These are phyloP conservation scores for Leuciscus idus DNA, from an alignment of 2,113 vertebrate genomes.

Conservation along the genomic window DNA sequence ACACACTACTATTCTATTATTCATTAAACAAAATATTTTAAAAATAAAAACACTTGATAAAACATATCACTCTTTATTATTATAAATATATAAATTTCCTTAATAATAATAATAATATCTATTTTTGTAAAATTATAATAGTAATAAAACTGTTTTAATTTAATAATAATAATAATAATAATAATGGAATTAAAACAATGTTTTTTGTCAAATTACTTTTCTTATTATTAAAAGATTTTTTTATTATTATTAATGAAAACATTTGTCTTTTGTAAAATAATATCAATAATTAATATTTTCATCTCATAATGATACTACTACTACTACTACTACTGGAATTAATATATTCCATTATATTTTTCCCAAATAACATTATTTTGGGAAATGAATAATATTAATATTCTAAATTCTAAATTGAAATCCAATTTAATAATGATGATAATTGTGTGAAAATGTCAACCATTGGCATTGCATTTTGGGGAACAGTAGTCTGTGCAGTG, in stretches of 20 bases:
- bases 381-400: no score
- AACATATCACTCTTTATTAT: not conserved
- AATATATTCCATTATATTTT: not conserved
- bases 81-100: not conserved
- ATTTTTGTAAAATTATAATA: not conserved
- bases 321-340: not conserved
- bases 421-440: not conserved
- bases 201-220: no score
- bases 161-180: no score
- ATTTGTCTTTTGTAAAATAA: not conserved
- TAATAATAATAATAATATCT: not conserved
- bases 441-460: not conserved
- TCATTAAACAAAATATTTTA: no score
- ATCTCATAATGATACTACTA: not conserved
- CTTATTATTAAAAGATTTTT: no score
- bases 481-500: not conserved
- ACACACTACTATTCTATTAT: no score
- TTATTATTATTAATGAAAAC: not conserved
- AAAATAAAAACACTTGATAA: no score
- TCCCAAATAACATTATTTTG: not conserved
- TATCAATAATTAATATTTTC: not conserved
- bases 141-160: not conserved
- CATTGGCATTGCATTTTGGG: not conserved
- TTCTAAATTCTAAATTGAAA: not conserved
- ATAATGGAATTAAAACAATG: no score